phyloP scores from a whole-genome alignment of 2,888 invertebrate genomes.

The Meganola albula region DNA sequence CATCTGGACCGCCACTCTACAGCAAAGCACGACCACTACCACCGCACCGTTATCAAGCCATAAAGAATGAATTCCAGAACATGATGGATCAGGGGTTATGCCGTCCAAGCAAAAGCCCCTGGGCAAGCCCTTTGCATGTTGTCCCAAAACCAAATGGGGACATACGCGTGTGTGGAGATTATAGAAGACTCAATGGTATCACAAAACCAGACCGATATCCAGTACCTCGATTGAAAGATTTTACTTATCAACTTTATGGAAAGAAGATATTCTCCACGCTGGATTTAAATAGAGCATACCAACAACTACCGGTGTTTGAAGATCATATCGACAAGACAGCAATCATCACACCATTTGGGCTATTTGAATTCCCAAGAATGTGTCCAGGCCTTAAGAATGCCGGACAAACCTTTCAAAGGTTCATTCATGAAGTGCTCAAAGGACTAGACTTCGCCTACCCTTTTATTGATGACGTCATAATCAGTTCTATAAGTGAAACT shows the following conservation, averaged over 20 bases:
- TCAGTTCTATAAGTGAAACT: neutral
- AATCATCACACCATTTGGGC: neutral
- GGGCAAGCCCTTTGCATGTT: neutral
- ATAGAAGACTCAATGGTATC: neutral
- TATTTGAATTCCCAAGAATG: neutral
- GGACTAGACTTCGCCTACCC: neutral
- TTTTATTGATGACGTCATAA: neutral
- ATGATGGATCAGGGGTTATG: neutral
- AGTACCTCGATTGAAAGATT: constrained; percentile 1
- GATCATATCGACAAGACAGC: neutral
- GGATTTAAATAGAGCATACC: constrained; percentile 1
- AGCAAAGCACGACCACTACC: too few species aligned
- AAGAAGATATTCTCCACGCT: constrained; percentile 3
- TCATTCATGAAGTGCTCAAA: neutral
- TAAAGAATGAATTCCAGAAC: neutral
- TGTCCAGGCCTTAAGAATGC: neutral
- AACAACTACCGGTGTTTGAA: neutral
- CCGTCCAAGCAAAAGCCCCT: neutral
- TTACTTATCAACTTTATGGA: neutral
- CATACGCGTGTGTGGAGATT: neutral
- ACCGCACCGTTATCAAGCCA: too few species aligned
- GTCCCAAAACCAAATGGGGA: neutral
- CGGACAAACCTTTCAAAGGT: neutral
- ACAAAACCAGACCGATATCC: constrained; percentile 1
- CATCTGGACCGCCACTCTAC: too few species aligned